Base-by-base conservation (phyloP, 1,140 invertebrate genomes). In the Diabrotica undecimpunctata region DNA sequence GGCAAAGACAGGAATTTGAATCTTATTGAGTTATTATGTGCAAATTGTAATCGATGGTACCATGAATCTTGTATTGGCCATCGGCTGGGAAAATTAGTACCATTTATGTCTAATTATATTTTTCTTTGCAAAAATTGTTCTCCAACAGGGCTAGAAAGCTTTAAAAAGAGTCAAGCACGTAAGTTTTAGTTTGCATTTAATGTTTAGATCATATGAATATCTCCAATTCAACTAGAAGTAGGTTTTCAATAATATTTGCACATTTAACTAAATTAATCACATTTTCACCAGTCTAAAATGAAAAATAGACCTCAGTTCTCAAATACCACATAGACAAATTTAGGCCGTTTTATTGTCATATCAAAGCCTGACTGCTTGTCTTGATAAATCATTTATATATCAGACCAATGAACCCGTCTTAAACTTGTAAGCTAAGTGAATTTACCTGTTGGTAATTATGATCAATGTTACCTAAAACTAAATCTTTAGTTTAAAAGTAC, bases 91-190 rank as follows among this genome's bases (percentile, higher is more conserved):
- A 96, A 95, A 80, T 79, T 95, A 54, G 88, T 98, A 38, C 95
- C 95, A 0, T 99, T 98, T 75, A 94, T 97, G 87, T 90, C 93
- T 69, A 97, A 96, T 79, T 99, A 99, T 80, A 84, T 95, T 65
- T 98, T 98, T 79, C 86, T 94, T 64, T 99, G 97, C 78, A 97
- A 97, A 80, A 95, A 93, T 71, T 99, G 96, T 79, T 96, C 93
- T 57, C 86, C 89, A n/a, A 94, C 90, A 56, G 92, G 93, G 5
- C 78, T 94, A 37, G 93, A 96, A 78, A 92, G 85, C 71, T 96
- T 95, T 76, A 92, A 91, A 72, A 94, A 95, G 76, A 93, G 88
- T 75, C 92, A 94, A 87, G 91, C 93, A 50, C 90, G 95, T 97
- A 86, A 89, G 92, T 82, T 62, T n/a, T 14, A 13, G 35, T 46